A percentile compares a stretch with the other conserved stretches of the same genome.
Evolutionary conservation across 2,113 vertebrate species (phyloP).

Genomic region (Eptesicus fuscus): DNA sequence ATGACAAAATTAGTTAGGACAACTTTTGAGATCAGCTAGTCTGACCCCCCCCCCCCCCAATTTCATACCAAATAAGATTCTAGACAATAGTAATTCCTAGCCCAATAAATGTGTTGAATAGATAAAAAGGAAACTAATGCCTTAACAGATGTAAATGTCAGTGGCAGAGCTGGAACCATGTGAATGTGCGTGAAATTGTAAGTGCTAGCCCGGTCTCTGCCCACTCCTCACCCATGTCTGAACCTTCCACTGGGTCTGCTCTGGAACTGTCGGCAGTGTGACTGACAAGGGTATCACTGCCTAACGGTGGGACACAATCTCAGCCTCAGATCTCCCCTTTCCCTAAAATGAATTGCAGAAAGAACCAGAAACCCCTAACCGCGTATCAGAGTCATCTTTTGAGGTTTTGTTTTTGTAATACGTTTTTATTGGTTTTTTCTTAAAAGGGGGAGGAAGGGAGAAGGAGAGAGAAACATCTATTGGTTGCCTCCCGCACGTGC

Average conservation of each 20-base stretch:
- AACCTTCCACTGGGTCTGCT: background rate
- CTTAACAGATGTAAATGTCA: background rate
- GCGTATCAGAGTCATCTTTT: background rate
- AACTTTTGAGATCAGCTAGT: background rate
- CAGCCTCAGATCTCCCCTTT: background rate
- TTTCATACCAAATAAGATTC: conserved; percentile 4
- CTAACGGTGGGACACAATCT: background rate
- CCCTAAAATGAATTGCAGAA: background rate
- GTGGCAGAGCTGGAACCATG: background rate
- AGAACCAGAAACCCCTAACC: background rate
- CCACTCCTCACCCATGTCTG: background rate
- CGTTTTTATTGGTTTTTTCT: background rate
- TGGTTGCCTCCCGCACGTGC: background rate
- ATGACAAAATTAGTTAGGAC: background rate
- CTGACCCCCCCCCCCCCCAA: background rate
- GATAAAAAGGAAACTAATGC: background rate
- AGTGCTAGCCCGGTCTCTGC: background rate
- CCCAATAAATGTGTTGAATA: background rate
- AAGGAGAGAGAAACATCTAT: background rate
- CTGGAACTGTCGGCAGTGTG: background rate
- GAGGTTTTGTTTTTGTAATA: conserved; percentile 19
- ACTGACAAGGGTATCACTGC: background rate
- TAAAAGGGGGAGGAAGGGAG: too few species aligned
- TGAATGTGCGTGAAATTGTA: background rate
- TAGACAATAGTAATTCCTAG: background rate